Percentiles rank a stretch among this genome's conserved stretches.
Evolutionary conservation across 2,797 vertebrate species (phyloP).

Genomic region (Girardinus metallicus): DNA sequence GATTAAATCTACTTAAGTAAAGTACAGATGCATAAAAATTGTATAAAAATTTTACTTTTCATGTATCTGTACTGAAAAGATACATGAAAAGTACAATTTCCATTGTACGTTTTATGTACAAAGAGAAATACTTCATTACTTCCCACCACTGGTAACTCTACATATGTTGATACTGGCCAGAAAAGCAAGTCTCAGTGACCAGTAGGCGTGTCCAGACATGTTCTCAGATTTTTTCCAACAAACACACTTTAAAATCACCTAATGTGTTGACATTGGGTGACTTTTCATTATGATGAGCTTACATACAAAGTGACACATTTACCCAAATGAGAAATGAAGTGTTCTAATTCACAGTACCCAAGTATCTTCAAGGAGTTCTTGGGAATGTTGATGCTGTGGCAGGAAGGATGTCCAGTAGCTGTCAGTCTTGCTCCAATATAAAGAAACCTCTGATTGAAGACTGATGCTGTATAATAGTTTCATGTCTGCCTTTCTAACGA

Average conservation of each 20-base stretch:
- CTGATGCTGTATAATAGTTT: not conserved
- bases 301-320: not conserved
- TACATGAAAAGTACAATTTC: too few species aligned
- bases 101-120: too few species aligned
- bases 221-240: not conserved
- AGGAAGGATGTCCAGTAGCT: not conserved
- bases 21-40: too few species aligned
- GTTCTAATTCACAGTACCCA: too few species aligned
- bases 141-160: too few species aligned
- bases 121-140: too few species aligned
- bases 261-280: not conserved
- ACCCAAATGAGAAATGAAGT: not conserved
- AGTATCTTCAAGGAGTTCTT: too few species aligned
- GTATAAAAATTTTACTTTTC: too few species aligned
- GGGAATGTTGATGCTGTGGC: not conserved
- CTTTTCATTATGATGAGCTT: not conserved
- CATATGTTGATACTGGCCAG: not conserved
- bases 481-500: not conserved
- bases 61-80: too few species aligned
- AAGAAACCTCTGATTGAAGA: not conserved
- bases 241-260: not conserved
- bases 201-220: not conserved
- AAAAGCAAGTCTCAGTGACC: constrained; percentile 1
- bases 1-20: too few species aligned
- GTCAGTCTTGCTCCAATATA: not conserved